Evolutionary conservation across 2,888 invertebrate species (phyloP), one percentile per base, ranked within the genome.

Genomic region (Leistus spinibarbis): DNA sequence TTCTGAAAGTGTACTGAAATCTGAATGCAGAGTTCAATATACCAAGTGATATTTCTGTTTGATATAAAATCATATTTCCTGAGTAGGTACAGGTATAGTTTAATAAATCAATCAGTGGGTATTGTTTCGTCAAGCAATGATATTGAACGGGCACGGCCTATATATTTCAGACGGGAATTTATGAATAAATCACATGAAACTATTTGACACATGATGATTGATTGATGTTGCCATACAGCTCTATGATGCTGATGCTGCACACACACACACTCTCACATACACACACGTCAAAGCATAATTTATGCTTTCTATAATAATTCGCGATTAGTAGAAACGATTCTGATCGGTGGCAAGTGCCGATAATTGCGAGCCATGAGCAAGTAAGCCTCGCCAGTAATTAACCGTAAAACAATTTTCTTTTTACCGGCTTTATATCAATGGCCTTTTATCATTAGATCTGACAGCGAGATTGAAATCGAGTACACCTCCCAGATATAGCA

Each of bases 161-260:
- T 64, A 63, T 54, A 54, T 71, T 71, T 64, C 62, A 63, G 54
- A 64, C 63, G 53, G 63, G 64, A 66, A 65, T 72, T 72, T 66
- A 72, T 72, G 72, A 72, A 72, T 72, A 72, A 72, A 57, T 72
- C 72, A 54, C 57, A 40, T 57, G 66, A 56, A 72, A 72, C 72
- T 54, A 27, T 66, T 72, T 72, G 72, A 72, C 72, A 72, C 72
- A 72, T 72, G 72, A 72, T 65, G 72, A 72, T 72, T 72, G 72
- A 72, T 72, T 70, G 63, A 60, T 40, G 40, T 40, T 40, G 7
- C 40, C n/a, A n/a, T 40, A 40, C 9, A 54, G 63, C 64, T 24
- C 63, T 62, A 60, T 69, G 60, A 69, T 24, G 57, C 56, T 40
- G 63, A 24, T 24, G 57, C 60, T 40, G 40, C 40, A 40, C 13